Percentiles rank a stretch among this genome's conserved stretches.
Conservation (phyloP, 1,140 invertebrate genomes). For the Pentalonia nigronervosa region DNA sequence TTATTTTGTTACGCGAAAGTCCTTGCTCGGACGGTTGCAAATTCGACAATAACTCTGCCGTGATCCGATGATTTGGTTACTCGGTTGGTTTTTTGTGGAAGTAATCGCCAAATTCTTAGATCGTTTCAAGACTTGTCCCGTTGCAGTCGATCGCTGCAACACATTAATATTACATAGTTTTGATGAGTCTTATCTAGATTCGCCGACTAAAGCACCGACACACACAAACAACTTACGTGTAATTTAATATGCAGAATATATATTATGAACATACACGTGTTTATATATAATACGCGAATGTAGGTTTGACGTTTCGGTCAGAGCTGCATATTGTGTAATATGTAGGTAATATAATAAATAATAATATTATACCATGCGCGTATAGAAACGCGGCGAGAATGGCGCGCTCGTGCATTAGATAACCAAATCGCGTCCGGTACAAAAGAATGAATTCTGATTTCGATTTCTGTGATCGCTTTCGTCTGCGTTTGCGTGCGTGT, state of each 20-base stretch:
- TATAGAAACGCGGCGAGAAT: not conserved
- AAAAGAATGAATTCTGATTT: conserved; percentile 15
- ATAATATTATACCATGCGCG: not conserved
- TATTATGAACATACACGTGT: not conserved
- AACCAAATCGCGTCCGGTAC: not conserved
- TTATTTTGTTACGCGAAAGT: not conserved
- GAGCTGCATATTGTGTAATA: not conserved
- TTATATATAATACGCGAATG: not conserved
- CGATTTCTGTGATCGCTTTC: conserved; percentile 3
- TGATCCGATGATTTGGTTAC: not conserved
- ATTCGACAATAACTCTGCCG: not conserved
- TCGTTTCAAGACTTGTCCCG: not conserved
- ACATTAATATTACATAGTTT: not conserved
- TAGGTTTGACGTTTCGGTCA: not conserved
- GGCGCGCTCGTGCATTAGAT: not conserved
- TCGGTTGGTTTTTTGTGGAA: not conserved
- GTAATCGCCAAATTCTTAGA: not conserved
- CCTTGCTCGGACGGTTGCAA: not conserved
- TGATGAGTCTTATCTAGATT: not conserved
- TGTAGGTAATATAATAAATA: not conserved
- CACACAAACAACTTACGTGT: not conserved
- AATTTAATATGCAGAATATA: not conserved
- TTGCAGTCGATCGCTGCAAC: not conserved
- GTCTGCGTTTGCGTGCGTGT: not conserved
- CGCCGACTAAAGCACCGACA: not conserved